Conservation (phyloP, 2,113 vertebrate genomes). For the Toxotes chatareus region DNA sequence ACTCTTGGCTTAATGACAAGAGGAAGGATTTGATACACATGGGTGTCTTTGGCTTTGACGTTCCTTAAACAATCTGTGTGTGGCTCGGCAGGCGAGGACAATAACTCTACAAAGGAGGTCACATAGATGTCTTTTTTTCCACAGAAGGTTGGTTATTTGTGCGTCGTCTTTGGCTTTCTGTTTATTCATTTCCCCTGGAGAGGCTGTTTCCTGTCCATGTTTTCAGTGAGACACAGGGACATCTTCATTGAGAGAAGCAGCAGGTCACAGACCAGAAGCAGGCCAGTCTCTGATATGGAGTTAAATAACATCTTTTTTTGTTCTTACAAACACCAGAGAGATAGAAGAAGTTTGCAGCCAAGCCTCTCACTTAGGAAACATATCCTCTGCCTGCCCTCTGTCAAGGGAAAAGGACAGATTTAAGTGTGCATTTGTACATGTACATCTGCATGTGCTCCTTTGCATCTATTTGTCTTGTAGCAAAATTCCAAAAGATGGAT, state of each 20-base stretch:
- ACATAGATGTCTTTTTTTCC: conserved; percentile 10
- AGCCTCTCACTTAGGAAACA: conserved; percentile 43
- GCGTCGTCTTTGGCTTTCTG: conserved; percentile 30
- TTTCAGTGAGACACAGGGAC: conserved; percentile 51
- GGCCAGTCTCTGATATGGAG: conserved; percentile 44
- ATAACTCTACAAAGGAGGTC: conserved; percentile 45
- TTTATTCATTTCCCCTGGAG: conserved; percentile 62
- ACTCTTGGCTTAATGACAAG: conserved; percentile 35
- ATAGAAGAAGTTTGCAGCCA: conserved; percentile 37
- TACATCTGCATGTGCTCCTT: conserved; percentile 16
- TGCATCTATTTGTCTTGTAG: conserved; percentile 35
- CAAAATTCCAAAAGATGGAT: conserved; percentile 53
- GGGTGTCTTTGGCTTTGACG: conserved; percentile 41
- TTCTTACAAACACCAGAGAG: conserved; percentile 51
- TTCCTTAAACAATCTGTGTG: conserved; percentile 63
- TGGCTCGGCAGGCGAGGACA: conserved; percentile 54
- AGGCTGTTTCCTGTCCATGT: conserved; percentile 52
- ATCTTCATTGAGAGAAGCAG: conserved; percentile 54
- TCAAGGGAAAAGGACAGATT: conserved; percentile 48
- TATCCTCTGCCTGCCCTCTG: conserved; percentile 42
- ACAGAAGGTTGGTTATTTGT: conserved; percentile 33
- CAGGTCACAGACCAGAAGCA: conserved; percentile 49
- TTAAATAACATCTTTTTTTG: conserved; percentile 59
- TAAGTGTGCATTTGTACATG: conserved; percentile 27
- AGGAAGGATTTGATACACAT: conserved; percentile 44